phyloP scores from a whole-genome alignment of 2,888 invertebrate genomes.

The Incurvaria masculella region DNA sequence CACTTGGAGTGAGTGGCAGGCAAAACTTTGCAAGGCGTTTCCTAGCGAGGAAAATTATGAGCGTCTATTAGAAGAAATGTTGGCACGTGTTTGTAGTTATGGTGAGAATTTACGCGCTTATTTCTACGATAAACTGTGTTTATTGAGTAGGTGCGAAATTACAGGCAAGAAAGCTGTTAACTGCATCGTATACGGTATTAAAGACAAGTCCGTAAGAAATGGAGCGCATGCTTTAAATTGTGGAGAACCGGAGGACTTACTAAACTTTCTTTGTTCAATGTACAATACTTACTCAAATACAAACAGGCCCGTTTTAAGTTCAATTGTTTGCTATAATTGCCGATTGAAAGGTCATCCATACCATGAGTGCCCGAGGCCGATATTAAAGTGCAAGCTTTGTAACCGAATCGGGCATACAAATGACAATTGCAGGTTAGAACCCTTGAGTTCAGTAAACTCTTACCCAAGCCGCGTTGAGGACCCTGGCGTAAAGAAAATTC shows the following conservation, averaged over 20 bases:
- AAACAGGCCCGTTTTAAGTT: not conserved
- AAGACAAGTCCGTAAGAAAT: slow-evolving; percentile 12
- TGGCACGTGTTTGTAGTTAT: slow-evolving; percentile 7
- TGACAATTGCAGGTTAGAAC: slow-evolving; percentile 4
- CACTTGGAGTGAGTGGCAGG: slow-evolving; percentile 17
- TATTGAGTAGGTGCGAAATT: slow-evolving; percentile 15
- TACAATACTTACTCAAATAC: too few relatives aligned
- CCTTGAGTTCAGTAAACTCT: slow-evolving; percentile 1
- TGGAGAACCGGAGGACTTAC: slow-evolving; percentile 13
- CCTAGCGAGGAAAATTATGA: slow-evolving; percentile 16
- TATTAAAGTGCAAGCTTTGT: slow-evolving; percentile 7
- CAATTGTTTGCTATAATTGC: slow-evolving; percentile 7
- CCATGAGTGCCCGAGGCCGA: slow-evolving; percentile 7
- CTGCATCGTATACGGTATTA: slow-evolving; percentile 17
- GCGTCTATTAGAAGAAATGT: slow-evolving; percentile 15
- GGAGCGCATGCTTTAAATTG: slow-evolving; percentile 14
- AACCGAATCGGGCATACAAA: slow-evolving; percentile 7
- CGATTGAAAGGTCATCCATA: slow-evolving; percentile 6
- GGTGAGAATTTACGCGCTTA: slow-evolving; percentile 13
- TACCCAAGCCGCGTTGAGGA: slow-evolving; percentile 3
- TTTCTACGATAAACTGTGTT: slow-evolving; percentile 14
- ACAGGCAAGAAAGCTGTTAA: slow-evolving; percentile 16
- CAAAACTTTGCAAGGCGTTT: slow-evolving; percentile 16
- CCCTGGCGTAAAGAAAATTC: slow-evolving; percentile 3
- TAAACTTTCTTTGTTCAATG: slow-evolving; percentile 7